Conservation (phyloP, 2,113 vertebrate species). For the Perognathus longimembris region DNA sequence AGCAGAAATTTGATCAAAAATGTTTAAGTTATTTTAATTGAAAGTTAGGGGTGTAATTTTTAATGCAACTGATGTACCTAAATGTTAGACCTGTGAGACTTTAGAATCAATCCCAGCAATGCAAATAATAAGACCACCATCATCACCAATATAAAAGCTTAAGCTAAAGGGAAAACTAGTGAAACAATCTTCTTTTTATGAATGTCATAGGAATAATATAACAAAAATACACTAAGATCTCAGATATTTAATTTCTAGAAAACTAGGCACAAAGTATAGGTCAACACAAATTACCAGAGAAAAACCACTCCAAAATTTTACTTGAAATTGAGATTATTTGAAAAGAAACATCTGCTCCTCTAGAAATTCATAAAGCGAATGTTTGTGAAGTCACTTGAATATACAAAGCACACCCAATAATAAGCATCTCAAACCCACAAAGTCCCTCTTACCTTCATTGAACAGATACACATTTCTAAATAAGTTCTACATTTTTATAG, state of each 20-base stretch:
- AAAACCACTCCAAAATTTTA: background rate
- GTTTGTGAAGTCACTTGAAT: background rate
- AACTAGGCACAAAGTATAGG: background rate
- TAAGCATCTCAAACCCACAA: constrained; percentile 59
- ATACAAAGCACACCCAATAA: background rate
- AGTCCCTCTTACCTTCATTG: constrained; percentile 40
- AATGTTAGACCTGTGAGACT: background rate
- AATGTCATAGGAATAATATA: background rate
- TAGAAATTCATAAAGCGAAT: background rate
- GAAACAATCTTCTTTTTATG: constrained; percentile 25
- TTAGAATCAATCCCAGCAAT: background rate
- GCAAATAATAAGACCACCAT: background rate
- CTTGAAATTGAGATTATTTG: background rate
- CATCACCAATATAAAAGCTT: background rate
- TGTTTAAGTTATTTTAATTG: background rate
- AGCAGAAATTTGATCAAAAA: background rate
- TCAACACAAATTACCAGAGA: background rate
- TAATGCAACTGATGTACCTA: no score
- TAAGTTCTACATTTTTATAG: constrained; percentile 71
- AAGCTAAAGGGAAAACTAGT: background rate
- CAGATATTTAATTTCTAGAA: background rate
- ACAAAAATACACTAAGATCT: background rate
- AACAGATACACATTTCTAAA: constrained; percentile 77
- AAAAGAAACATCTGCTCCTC: background rate
- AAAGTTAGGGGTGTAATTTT: background rate